Evolutionary conservation across 2,888 invertebrate species (phyloP), one percentile per base, ranked within the genome.

Genomic region (Brachyopa scutellaris): DNA sequence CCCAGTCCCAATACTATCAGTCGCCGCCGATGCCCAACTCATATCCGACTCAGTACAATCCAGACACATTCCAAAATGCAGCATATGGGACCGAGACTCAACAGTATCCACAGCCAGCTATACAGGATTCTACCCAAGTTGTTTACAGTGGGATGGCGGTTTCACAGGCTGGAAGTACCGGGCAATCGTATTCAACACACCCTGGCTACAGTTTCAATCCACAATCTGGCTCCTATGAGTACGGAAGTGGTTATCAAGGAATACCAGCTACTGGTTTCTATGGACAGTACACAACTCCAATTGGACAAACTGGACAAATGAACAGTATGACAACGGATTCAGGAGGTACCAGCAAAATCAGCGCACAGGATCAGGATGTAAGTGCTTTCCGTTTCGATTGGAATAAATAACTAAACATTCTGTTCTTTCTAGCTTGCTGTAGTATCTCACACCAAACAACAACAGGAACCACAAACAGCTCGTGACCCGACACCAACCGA

Each of bases 141-240:
- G 36, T 49, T 0, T 76, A 64, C 59, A 36, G 11, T 4, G 47
- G 13, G 21, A 47, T 62, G 57, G 57, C 38, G 1, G 62, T 62
- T 15, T 62, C 69, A 0, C 69, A 69, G 4, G 57, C 69, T 7
- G 19, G 29, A 1, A 62, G 23, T 9, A 59, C 40, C 2, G 19
- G 31, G 1, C 33, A 53, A 33, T 82, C 70, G 0, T 77, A 72
- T 15, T 86, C 87, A 8, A 88, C 87, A 61, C 94, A 94, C 87
- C 93, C 93, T 2, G 94, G 93, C 42, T 94, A 94, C 85, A 91
- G 91, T 5, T 94, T 88, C 84, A 93, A 94, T 86, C 84, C 91
- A 0, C 87, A 90, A 0, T 92, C 92, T 0, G 93, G 93, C 0
- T 88, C 86, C 45, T 94, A 93, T 84, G 92, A 93, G 8, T 94